A percentile compares a stretch with the other conserved stretches of the same genome.
Evolutionary conservation across 64 coral and sea anemone genomes (phyloP).

Genomic region (Stylophora pistillata): DNA sequence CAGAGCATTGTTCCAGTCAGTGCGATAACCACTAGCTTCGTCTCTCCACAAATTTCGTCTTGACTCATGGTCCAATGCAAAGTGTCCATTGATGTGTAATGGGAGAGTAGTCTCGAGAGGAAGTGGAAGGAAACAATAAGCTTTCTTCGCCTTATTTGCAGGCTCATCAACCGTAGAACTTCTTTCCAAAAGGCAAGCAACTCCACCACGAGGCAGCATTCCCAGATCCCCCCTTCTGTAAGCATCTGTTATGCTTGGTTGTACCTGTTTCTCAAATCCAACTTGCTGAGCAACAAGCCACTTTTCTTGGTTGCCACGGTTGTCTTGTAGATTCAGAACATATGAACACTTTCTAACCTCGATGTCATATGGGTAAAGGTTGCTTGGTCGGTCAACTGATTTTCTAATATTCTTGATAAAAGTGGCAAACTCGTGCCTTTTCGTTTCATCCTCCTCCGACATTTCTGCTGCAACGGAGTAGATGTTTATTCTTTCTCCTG

Average conservation of each 20-base stretch:
- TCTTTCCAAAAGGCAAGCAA: constrained; percentile 34
- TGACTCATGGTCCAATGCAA: constrained; percentile 73
- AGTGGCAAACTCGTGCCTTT: constrained; percentile 31
- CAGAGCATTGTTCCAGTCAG: constrained; percentile 61
- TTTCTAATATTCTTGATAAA: constrained; percentile 39
- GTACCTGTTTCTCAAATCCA: constrained; percentile 52
- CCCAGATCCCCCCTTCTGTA: constrained; percentile 44
- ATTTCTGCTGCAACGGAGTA: constrained; percentile 39
- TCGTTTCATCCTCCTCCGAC: constrained; percentile 22
- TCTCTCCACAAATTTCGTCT: constrained; percentile 53
- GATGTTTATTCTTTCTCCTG: neutral
- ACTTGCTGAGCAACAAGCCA: constrained; percentile 73
- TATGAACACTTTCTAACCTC: constrained; percentile 33
- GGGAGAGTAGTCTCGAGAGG: constrained; percentile 71
- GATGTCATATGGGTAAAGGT: neutral
- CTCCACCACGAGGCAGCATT: constrained; percentile 77
- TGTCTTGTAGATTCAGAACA: constrained; percentile 50
- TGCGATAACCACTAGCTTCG: constrained; percentile 25
- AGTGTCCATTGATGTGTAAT: constrained; percentile 89
- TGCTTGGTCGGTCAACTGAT: neutral
- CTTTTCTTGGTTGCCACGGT: constrained; percentile 16
- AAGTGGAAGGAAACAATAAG: constrained; percentile 83
- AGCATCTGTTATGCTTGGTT: constrained; percentile 7
- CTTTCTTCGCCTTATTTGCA: constrained; percentile 13
- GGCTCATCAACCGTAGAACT: neutral